Evolutionary conservation across 2,113 vertebrate species (phyloP).

Genomic region (Ramphastos sulfuratus): DNA sequence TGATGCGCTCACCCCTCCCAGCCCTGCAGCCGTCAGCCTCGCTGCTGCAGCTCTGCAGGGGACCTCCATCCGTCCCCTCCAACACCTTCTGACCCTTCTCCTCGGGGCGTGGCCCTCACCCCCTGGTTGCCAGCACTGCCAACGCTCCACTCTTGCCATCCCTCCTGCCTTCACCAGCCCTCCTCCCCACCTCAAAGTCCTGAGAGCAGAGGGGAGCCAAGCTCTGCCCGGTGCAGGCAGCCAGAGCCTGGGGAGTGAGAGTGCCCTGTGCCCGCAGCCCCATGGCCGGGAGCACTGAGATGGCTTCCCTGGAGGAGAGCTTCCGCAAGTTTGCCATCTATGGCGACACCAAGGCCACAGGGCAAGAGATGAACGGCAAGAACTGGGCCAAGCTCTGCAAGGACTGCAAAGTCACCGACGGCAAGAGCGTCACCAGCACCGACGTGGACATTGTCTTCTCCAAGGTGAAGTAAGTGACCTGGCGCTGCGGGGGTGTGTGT

Average conservation of each 20-base stretch:
- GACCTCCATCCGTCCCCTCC: background rate
- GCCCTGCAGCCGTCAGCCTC: background rate
- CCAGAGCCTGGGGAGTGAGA: background rate
- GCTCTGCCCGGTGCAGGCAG: background rate
- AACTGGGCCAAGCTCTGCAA: constrained; percentile 99
- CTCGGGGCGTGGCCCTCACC: background rate
- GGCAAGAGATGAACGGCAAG: constrained; percentile 93
- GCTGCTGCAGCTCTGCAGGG: background rate
- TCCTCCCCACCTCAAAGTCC: background rate
- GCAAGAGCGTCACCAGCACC: constrained; percentile 85
- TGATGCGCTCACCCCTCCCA: background rate
- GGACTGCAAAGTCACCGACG: constrained; percentile 91
- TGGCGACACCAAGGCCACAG: constrained; percentile 88
- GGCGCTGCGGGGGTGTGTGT: background rate
- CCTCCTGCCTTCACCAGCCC: background rate
- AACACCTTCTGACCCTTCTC: background rate
- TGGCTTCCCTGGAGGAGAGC: constrained; percentile 82
- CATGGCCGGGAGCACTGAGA: constrained; percentile 84
- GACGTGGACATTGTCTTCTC: constrained; percentile 96
- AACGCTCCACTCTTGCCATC: background rate
- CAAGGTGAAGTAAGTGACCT: constrained; percentile 92
- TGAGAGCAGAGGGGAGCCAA: background rate
- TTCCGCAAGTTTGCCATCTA: constrained; percentile 93
- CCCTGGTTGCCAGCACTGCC: background rate
- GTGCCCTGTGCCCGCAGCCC: constrained; percentile 4